Evolutionary conservation across 2,888 invertebrate species (phyloP), one percentile per base, ranked within the genome.

Genomic region (Pyrgus malvae): DNA sequence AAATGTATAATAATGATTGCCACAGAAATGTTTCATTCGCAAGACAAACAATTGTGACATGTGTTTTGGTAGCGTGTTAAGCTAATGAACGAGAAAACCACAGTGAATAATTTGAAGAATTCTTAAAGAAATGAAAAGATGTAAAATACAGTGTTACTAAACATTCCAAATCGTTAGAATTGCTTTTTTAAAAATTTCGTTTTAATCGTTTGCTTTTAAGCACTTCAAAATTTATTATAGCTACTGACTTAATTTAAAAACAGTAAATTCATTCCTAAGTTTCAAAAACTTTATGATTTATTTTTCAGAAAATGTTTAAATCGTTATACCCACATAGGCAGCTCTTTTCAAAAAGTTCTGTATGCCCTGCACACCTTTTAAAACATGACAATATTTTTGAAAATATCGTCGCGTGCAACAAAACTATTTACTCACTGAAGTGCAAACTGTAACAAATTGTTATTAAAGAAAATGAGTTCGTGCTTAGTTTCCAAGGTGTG

Each of bases 1-100:
- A 48, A 48, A 48, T 19, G 45, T 35, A 48, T 35, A 48, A 37
- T 8, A 25, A 37, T 16, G 16, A 37, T 48, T 48, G 23, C 46
- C 2, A 11, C 35, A 48, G 14, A 40, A 25, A 14, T 29, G 25
- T 35, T 25, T 37, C 35, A 19, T 46, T 7, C 17, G 25, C 46
- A 23, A 40, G 33, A 11, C n/a, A 21, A 46, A 21, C 9, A 23
- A 46, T 46, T 46, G 33, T 35, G 35, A 46, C 46, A 35, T 23
- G 23, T 29, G 9, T 29, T 29, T 29, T 29, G 42, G 27, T 27
- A 29, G 17, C 5, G 12, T 29, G n/a, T 16, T 42, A 21, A 11
- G 17, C 2, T 33, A 45, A 45, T 45, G n/a, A 31, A 11, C 31
- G 29, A 12, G 6, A 31, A 40, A 45, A 45, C 45, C 45, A 29